These are phyloP conservation scores for Pungitius pungitius DNA, from an alignment of 2,113 vertebrate species.

Conservation along the genomic window DNA sequence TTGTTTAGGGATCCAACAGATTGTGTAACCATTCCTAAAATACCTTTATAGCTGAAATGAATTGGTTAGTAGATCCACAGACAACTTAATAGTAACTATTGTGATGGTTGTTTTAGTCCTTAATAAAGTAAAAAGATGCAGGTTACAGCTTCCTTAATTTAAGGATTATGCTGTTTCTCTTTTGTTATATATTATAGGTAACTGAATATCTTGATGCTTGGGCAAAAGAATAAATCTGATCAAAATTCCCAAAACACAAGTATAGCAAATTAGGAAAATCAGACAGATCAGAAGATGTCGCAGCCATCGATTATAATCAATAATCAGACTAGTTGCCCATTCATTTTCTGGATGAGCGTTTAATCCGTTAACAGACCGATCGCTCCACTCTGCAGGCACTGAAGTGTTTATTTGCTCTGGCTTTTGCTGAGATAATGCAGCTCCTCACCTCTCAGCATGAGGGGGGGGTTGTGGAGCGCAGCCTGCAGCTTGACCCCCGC, in stretches of 20 bases:
- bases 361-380: not conserved
- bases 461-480: slow-evolving; percentile 44
- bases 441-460: slow-evolving; percentile 69
- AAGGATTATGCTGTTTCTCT: not conserved
- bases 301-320: not conserved
- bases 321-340: not conserved
- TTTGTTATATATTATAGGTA: not conserved
- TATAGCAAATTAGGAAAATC: not conserved
- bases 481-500: slow-evolving; percentile 52
- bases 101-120: not conserved
- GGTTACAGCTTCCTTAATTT: not conserved
- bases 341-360: not conserved
- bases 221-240: not conserved
- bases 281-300: not conserved
- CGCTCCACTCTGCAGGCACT: not conserved
- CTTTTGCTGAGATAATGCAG: slow-evolving; percentile 43
- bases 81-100: not conserved
- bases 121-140: not conserved
- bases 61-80: not conserved
- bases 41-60: not conserved
- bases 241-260: not conserved
- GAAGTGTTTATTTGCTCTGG: slow-evolving; percentile 38
- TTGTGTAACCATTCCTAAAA: not conserved
- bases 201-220: not conserved
- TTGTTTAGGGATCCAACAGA: not conserved